Percentiles rank a stretch among this genome's conserved stretches.
Evolutionary conservation across 2,113 vertebrate species (phyloP).

Genomic region (Myiozetetes cayanensis): DNA sequence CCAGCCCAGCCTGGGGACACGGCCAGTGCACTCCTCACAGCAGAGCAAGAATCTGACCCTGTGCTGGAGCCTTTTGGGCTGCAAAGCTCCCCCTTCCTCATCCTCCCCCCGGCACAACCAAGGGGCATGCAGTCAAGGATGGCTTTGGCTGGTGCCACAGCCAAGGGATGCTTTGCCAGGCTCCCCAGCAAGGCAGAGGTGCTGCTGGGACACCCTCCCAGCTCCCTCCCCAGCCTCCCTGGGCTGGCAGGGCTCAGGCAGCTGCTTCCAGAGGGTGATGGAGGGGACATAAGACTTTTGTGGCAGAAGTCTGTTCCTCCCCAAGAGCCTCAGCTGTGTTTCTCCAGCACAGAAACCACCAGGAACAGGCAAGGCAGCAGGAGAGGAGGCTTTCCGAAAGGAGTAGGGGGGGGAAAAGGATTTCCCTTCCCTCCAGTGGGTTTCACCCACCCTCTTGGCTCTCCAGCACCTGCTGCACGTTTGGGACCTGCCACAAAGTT

Average conservation of each 20-base stretch:
- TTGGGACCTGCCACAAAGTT: constrained; percentile 18
- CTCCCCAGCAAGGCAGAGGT: background rate
- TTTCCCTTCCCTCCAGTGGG: background rate
- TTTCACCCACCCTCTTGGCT: background rate
- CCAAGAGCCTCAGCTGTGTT: background rate
- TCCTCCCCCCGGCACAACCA: background rate
- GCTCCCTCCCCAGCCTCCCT: background rate
- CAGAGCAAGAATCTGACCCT: background rate
- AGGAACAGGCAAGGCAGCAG: background rate
- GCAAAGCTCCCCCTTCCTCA: constrained; percentile 13
- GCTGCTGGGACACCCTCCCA: background rate
- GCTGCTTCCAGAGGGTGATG: background rate
- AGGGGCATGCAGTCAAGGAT: background rate
- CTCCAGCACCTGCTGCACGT: background rate
- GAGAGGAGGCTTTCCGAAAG: background rate
- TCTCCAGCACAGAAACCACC: background rate
- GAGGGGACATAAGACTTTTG: background rate
- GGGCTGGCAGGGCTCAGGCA: background rate
- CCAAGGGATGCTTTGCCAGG: background rate
- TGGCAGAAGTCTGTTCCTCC: background rate
- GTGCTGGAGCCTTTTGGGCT: fast-evolving
- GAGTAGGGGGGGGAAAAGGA: background rate
- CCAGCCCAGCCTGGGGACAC: background rate
- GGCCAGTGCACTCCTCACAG: background rate
- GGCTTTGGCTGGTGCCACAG: background rate